Evolutionary conservation across 2,113 vertebrate genomes (phyloP).

Genomic region (Herpetotheres cachinnans): DNA sequence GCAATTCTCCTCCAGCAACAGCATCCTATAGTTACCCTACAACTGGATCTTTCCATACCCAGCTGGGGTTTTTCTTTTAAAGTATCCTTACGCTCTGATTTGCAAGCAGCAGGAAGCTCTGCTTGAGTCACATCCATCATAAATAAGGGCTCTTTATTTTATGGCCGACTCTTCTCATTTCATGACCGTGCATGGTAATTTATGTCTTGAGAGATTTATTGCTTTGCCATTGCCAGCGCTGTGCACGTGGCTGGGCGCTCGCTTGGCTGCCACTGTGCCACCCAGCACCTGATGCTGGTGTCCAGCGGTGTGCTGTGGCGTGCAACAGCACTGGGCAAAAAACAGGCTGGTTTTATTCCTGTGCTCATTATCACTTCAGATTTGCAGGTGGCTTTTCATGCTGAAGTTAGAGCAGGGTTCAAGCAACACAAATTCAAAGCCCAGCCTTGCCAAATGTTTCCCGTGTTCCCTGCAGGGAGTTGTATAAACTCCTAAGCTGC

Average conservation of each 20-base stretch:
- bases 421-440: background rate
- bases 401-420: background rate
- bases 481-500: background rate
- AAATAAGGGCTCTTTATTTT: background rate
- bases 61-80: background rate
- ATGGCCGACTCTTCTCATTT: background rate
- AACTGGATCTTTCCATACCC: background rate
- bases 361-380: background rate
- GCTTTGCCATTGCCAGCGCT: rapidly evolving
- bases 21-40: background rate
- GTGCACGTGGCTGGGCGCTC: rapidly evolving
- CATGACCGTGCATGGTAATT: background rate
- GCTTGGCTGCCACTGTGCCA: rapidly evolving
- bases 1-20: background rate
- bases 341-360: background rate
- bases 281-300: background rate
- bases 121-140: background rate
- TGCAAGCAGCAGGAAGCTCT: background rate
- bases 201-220: background rate
- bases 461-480: background rate
- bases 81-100: background rate
- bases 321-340: background rate
- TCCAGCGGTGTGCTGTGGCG: background rate
- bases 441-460: background rate
- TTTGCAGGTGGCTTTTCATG: background rate